Evolutionary conservation across 2,113 vertebrate genomes (phyloP).

Genomic region (Galemys pyrenaicus): DNA sequence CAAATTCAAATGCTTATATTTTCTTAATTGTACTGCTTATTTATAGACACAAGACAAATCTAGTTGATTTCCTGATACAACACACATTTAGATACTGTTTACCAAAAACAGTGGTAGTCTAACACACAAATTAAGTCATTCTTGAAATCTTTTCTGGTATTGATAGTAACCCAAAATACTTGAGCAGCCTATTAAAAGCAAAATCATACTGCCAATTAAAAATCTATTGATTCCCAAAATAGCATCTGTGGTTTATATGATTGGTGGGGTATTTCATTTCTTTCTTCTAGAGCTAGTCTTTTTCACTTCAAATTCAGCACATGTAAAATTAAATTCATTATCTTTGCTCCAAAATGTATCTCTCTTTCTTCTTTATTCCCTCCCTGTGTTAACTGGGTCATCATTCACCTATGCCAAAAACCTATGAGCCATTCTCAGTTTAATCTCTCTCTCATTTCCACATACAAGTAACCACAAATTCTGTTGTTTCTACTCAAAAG

Average conservation of each 20-base stretch:
- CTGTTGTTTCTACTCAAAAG: not conserved
- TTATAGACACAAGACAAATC: constrained; percentile 13
- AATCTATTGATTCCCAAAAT: constrained; percentile 38
- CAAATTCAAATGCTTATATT: constrained; percentile 3
- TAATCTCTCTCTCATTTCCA: not conserved
- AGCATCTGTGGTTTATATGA: not conserved
- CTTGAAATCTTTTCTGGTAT: constrained; percentile 54
- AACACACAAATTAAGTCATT: constrained; percentile 51
- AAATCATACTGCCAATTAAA: constrained; percentile 20
- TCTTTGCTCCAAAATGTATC: not conserved
- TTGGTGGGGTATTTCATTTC: not conserved
- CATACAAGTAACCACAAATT: not conserved
- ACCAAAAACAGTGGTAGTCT: constrained; percentile 40
- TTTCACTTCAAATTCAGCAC: not conserved
- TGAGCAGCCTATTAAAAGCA: not conserved
- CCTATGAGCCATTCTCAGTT: not conserved
- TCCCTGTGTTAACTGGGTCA: not conserved
- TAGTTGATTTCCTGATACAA: constrained; percentile 21
- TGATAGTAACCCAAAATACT: constrained; percentile 23
- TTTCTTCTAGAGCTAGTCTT: not conserved
- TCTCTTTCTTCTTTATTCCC: not conserved
- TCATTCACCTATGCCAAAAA: not conserved
- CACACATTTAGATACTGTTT: constrained; percentile 39
- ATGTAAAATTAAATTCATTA: constrained; percentile 37
- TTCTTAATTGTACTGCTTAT: constrained; percentile 18